phyloP scores from a whole-genome alignment of 2,113 vertebrate genomes.

The Siniperca chuatsi region DNA sequence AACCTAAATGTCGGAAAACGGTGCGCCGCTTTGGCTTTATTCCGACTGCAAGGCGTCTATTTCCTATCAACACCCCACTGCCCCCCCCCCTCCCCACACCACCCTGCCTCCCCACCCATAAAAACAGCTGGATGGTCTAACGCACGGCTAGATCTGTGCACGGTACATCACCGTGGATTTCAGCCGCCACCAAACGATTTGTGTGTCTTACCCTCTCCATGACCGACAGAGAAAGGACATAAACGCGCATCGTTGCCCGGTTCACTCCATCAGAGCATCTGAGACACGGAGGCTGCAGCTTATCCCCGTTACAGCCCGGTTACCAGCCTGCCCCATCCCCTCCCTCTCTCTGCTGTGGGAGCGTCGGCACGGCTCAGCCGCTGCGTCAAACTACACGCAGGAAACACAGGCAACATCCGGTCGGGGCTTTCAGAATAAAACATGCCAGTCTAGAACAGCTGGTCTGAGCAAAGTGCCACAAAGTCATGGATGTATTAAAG shows the following conservation, averaged over 20 bases:
- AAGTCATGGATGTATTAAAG: no score
- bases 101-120: conserved; percentile 57
- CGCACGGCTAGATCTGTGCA: conserved; percentile 43
- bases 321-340: conserved; percentile 78
- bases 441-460: neutral
- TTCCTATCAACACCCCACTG: conserved; percentile 64
- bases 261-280: conserved; percentile 76
- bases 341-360: conserved; percentile 75
- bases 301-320: conserved; percentile 76
- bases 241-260: conserved; percentile 61
- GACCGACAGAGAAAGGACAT: conserved; percentile 55
- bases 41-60: conserved; percentile 62
- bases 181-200: neutral
- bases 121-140: conserved; percentile 82
- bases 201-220: conserved; percentile 82
- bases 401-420: conserved; percentile 33
- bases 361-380: conserved; percentile 64
- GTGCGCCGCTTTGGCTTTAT: conserved; percentile 37
- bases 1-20: conserved; percentile 19
- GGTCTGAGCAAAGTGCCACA: no score
- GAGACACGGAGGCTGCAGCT: conserved; percentile 77
- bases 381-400: conserved; percentile 33
- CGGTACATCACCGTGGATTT: conserved; percentile 9
- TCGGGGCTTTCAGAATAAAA: conserved; percentile 36
- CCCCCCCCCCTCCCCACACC: conserved; percentile 28